phyloP scores from a whole-genome alignment of 2,888 invertebrate species.

The Dromius quadrimaculatus region DNA sequence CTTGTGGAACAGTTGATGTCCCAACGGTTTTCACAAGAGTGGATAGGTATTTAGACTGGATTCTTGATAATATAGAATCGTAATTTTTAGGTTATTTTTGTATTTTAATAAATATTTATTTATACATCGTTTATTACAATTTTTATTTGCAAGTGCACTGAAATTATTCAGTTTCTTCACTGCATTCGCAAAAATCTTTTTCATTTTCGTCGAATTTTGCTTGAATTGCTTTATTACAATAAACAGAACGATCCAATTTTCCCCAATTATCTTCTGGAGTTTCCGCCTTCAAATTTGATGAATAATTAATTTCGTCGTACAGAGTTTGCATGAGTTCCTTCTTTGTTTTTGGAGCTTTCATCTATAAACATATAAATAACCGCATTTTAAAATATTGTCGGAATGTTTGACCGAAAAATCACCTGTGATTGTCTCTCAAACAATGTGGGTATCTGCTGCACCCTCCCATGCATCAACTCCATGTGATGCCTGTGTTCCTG shows the following conservation, averaged over 20 bases:
- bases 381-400: conserved; percentile 7
- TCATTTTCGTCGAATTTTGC: conserved; percentile 59
- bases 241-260: conserved; percentile 37
- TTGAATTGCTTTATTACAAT: conserved; percentile 64
- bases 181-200: conserved; percentile 54
- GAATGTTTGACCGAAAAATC: too few relatives aligned
- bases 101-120: conserved; percentile 41
- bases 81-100: conserved; percentile 53
- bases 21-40: conserved; percentile 67
- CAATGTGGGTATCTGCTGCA: conserved; percentile 77
- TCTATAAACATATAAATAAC: conserved; percentile 56
- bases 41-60: conserved; percentile 66
- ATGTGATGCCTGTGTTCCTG: conserved; percentile 78
- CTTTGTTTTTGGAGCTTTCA: conserved; percentile 61
- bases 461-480: conserved; percentile 79
- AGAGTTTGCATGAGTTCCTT: conserved; percentile 58
- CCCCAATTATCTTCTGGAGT: conserved; percentile 36
- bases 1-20: conserved; percentile 63
- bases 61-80: conserved; percentile 62
- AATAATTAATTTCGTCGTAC: conserved; percentile 57
- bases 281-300: conserved; percentile 52
- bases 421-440: conserved; percentile 79
- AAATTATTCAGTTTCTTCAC: conserved; percentile 39
- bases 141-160: not conserved
- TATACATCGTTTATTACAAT: conserved; percentile 29